phyloP scores from a whole-genome alignment of 2,113 vertebrate species.

The Neoarius graeffei region DNA sequence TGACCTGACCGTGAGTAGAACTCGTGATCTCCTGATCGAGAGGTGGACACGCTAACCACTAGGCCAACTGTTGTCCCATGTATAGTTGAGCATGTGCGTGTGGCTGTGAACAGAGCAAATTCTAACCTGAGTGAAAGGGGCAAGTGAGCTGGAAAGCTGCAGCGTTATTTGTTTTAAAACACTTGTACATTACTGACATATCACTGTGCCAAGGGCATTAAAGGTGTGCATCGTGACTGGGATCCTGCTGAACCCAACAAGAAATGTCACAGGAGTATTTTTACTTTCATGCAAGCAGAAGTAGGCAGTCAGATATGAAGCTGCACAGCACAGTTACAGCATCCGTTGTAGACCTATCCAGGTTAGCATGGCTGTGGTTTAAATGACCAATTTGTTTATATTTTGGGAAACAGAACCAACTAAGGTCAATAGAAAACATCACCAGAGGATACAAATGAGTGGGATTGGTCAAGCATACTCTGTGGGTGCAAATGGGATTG shows the following conservation, averaged over 20 bases:
- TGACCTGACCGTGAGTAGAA: too few species aligned
- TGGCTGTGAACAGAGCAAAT: neutral
- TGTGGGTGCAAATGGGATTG: too few species aligned
- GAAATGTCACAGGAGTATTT: neutral
- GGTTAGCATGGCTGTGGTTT: neutral
- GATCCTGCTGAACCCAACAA: neutral
- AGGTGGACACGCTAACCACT: too few species aligned
- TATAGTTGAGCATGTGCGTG: neutral
- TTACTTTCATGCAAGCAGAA: neutral
- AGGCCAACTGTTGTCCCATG: too few species aligned
- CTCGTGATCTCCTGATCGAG: too few species aligned
- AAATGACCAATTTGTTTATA: neutral
- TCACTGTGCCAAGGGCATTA: neutral
- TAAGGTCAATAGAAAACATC: neutral
- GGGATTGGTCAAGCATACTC: neutral
- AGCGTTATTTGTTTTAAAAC: neutral
- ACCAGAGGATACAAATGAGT: neutral
- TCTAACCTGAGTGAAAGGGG: neutral
- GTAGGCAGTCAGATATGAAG: neutral
- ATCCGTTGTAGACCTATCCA: neutral
- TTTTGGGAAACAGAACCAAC: neutral
- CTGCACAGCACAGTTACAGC: neutral
- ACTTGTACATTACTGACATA: neutral
- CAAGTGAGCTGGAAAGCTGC: neutral
- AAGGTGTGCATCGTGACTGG: too few species aligned